Percentiles rank a stretch among this genome's conserved stretches.
phyloP scores from a whole-genome alignment of 2,888 invertebrate species.

The Watsonalla cultraria region DNA sequence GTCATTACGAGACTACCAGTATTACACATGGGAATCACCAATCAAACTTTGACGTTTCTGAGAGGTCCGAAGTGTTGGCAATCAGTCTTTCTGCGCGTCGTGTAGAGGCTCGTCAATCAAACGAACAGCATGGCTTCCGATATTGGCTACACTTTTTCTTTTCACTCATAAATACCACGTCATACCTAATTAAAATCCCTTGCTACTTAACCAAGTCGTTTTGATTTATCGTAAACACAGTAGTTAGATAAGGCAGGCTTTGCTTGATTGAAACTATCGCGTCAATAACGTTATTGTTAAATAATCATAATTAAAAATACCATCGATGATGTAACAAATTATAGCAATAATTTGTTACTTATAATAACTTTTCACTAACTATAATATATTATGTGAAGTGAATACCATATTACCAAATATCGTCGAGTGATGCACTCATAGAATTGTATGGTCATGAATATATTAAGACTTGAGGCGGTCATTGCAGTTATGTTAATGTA shows the following conservation, averaged over 20 bases:
- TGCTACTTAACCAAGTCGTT: conserved; percentile 11
- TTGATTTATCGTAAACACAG: conserved; percentile 17
- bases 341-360: too few relatives aligned
- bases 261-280: background rate
- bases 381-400: too few relatives aligned
- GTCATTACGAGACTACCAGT: conserved; percentile 63
- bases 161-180: conserved; percentile 47
- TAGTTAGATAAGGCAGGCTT: background rate
- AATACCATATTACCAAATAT: too few relatives aligned
- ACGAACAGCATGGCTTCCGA: conserved; percentile 33
- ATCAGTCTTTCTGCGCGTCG: conserved; percentile 54
- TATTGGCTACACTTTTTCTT: conserved; percentile 42
- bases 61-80: conserved; percentile 53
- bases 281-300: background rate
- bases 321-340: background rate
- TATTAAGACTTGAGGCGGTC: too few relatives aligned
- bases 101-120: conserved; percentile 68
- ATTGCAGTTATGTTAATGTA: too few relatives aligned
- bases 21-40: conserved; percentile 78
- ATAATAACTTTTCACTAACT: too few relatives aligned
- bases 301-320: conserved; percentile 4
- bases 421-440: too few relatives aligned
- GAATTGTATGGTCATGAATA: too few relatives aligned
- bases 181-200: conserved; percentile 59
- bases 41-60: conserved; percentile 72